Evolutionary conservation across 2,113 vertebrate genomes (phyloP).

Genomic region (Ciconia maguari): DNA sequence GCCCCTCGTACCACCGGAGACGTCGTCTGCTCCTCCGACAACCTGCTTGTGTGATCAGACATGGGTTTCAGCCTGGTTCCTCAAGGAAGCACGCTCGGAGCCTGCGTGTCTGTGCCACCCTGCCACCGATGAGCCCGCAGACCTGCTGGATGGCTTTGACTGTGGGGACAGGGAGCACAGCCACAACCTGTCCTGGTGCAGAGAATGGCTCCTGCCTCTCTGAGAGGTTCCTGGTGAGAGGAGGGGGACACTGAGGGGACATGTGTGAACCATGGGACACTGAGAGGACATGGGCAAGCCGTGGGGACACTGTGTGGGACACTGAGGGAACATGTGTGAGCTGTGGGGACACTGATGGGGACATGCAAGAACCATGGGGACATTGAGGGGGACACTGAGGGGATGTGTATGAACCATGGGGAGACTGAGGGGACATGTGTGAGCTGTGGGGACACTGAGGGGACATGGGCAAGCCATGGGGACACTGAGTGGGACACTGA

Average conservation of each 20-base stretch:
- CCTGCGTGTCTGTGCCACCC: accelerated
- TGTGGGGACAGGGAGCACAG: accelerated
- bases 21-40: accelerated
- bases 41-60: accelerated
- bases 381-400: too few relatives aligned
- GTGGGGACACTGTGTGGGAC: neutral
- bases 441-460: neutral
- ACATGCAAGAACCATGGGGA: too few relatives aligned
- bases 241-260: neutral
- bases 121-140: accelerated
- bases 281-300: neutral
- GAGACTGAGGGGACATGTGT: too few relatives aligned
- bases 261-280: neutral
- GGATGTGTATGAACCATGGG: neutral
- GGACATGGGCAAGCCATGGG: too few relatives aligned
- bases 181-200: neutral
- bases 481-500: neutral
- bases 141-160: accelerated
- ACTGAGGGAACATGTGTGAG: neutral
- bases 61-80: neutral
- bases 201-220: neutral
- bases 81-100: neutral
- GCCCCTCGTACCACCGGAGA: accelerated
- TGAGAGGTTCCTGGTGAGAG: neutral
- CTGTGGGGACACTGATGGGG: neutral